Evolutionary conservation across 2,113 vertebrate genomes (phyloP), one percentile per base, ranked within the genome.

Genomic region (Oenanthe oenanthe): DNA sequence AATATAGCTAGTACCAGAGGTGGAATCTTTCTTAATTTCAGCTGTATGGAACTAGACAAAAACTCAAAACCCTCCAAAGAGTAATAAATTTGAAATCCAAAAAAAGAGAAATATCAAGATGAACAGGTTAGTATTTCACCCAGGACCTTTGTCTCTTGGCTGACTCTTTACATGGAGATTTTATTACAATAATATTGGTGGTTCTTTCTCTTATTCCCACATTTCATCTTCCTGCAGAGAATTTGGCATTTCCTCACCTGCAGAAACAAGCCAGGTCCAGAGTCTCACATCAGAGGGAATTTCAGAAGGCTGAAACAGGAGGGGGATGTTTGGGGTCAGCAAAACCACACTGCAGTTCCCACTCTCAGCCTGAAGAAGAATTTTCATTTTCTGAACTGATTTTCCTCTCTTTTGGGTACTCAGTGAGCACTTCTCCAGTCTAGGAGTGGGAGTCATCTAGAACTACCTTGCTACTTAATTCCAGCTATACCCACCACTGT

Each of bases 351-450:
- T 21, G 10, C 2, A 17, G 7, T 7, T 63, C 42, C 22, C 54
- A 4, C 11, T 8, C 36, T 13, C 21, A 47, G 22, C 45, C 34
- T 38, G 9, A 6, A n/a, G 40, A 40, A 29, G 7, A 40, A 40
- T 10, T 38, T 63, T 42, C 2, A 53, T 43, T 38, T 81, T 48
- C 24, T n/a, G 31, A 8, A 28, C 10, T 48, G 8, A 8, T 21
- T 73, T 92, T 42, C 13, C 12, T 32, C 19, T 31, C 20, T 45
- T 60, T n/a, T 53, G 32, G 53, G 4, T n/a, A n/a, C 31, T 65
- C 36, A 36, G 25, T 0, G 0, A 36, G 31, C 6, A 16, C 20
- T 62, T 51, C 18, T 12, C 26, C 31, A 38, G 11, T n/a, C 38
- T 31, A 56, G 48, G 22, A 21, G 50, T 18, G 12, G 40, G 22